phyloP scores from a whole-genome alignment of 2,113 vertebrate genomes.

The Anhinga anhinga region DNA sequence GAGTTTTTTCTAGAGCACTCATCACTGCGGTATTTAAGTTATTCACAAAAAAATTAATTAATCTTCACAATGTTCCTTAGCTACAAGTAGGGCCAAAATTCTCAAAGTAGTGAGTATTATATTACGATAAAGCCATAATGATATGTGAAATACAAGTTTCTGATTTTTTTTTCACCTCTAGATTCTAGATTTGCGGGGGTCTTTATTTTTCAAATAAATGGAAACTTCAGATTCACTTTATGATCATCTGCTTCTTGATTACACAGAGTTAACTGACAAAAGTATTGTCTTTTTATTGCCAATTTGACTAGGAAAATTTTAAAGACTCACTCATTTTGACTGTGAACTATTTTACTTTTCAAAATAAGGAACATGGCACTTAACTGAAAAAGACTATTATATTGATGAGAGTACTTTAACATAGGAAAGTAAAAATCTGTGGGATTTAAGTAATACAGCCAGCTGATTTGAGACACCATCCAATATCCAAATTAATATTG shows the following conservation, averaged over 20 bases:
- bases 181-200: not conserved
- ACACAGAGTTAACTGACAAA: not conserved
- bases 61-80: not conserved
- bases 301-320: too few relatives aligned
- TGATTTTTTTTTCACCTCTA: not conserved
- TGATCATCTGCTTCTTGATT: not conserved
- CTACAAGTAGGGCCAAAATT: not conserved
- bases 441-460: constrained; percentile 61
- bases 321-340: not conserved
- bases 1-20: not conserved
- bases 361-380: constrained; percentile 34
- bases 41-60: not conserved
- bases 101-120: not conserved
- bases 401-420: constrained; percentile 70
- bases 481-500: constrained; percentile 69
- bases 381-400: constrained; percentile 44
- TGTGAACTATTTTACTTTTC: not conserved
- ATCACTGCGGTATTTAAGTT: not conserved
- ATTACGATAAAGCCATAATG: not conserved
- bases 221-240: not conserved
- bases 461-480: constrained; percentile 60
- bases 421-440: constrained; percentile 63
- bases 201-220: not conserved
- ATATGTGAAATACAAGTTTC: not conserved
- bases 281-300: not conserved